These are phyloP conservation scores for Nycticebus coucang DNA, from an alignment of 2,113 vertebrate species.

Conservation along the genomic window DNA sequence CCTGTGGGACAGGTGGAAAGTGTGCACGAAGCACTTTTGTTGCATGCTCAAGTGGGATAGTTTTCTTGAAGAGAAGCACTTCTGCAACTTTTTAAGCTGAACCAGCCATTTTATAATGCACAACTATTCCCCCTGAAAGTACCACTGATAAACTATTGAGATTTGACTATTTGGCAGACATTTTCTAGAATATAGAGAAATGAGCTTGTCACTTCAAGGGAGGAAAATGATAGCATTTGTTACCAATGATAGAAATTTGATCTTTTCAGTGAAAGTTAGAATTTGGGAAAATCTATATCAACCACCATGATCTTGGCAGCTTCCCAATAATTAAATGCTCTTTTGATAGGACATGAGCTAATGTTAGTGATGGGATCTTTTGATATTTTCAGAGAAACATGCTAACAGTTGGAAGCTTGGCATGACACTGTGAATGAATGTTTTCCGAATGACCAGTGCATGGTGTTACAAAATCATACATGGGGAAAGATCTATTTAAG, in stretches of 20 bases:
- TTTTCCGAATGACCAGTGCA: neutral
- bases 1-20: neutral
- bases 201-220: neutral
- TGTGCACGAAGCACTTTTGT: neutral
- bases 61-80: neutral
- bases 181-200: neutral
- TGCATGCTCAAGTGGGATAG: too few relatives aligned
- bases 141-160: neutral
- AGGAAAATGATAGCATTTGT: neutral
- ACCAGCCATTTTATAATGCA: neutral
- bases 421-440: fast-evolving
- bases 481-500: neutral
- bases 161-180: neutral
- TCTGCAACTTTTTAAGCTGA: neutral
- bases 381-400: neutral
- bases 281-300: neutral
- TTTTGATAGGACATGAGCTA: too few relatives aligned
- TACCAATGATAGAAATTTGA: neutral
- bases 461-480: neutral
- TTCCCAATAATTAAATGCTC: neutral
- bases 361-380: neutral
- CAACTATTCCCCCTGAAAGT: neutral
- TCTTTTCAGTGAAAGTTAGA: neutral
- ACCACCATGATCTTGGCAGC: neutral
- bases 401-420: neutral